phyloP scores from a whole-genome alignment of 2,113 vertebrate species.

The Alexandromys fortis region DNA sequence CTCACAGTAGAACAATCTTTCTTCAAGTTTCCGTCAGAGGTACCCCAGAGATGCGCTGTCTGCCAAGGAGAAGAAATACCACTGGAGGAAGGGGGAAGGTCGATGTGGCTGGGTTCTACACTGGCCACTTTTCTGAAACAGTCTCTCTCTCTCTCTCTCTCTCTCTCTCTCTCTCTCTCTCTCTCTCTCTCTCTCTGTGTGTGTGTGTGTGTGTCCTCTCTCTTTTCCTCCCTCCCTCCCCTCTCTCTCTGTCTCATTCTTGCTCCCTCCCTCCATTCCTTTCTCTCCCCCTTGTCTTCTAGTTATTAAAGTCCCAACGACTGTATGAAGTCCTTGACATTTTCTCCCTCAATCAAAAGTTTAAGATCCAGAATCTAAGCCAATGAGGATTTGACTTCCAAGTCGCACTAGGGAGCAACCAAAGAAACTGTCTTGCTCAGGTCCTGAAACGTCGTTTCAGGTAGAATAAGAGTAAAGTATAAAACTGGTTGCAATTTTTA shows the following conservation, averaged over 20 bases:
- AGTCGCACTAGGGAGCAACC: not conserved
- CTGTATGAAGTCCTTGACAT: accelerated
- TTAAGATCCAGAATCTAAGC: not conserved
- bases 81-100: accelerated
- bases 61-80: not conserved
- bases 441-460: no score
- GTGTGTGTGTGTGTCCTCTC: no score
- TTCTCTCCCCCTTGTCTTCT: not conserved
- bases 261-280: not conserved
- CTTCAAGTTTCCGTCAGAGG: accelerated
- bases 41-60: not conserved
- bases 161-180: not conserved
- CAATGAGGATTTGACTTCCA: not conserved
- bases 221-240: not conserved
- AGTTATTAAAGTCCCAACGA: not conserved
- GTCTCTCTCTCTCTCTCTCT: no score
- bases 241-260: not conserved
- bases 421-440: not conserved
- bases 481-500: not conserved
- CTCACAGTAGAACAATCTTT: not conserved
- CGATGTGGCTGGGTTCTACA: accelerated
- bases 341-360: not conserved
- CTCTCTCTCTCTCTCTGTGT: not conserved
- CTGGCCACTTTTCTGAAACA: no score
- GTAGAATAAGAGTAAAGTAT: not conserved